phyloP scores from a whole-genome alignment of 2,888 invertebrate species.

The Dasypogon diadema region DNA sequence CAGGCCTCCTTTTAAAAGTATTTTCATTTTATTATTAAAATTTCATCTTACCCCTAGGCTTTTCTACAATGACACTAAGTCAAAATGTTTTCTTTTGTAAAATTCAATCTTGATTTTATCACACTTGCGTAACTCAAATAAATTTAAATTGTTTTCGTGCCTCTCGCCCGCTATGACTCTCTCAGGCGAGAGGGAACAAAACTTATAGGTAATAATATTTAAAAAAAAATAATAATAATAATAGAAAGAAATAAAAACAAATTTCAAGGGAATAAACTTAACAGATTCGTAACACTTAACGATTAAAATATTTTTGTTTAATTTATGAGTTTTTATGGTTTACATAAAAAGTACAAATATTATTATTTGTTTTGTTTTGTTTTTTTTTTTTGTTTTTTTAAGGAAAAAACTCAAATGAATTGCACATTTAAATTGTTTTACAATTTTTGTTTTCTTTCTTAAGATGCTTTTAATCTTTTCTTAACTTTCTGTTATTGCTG shows the following conservation, averaged over 20 bases:
- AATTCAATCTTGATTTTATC: slow-evolving; percentile 46
- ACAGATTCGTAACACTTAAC: slow-evolving; percentile 33
- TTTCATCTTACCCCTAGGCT: slow-evolving; percentile 44
- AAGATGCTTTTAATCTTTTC: slow-evolving; percentile 11
- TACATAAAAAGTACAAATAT: slow-evolving; percentile 37
- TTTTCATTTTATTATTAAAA: slow-evolving; percentile 48
- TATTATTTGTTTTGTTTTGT: background rate
- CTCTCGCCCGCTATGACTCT: background rate
- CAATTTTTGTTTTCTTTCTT: slow-evolving; percentile 10
- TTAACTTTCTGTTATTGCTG: background rate
- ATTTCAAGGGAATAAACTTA: slow-evolving; percentile 40
- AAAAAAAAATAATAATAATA: slow-evolving; percentile 3
- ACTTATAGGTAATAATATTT: slow-evolving; percentile 32
- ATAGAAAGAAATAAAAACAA: background rate
- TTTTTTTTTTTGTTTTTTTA: slow-evolving; percentile 5
- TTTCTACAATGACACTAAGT: slow-evolving; percentile 42
- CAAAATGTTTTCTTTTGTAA: slow-evolving; percentile 47
- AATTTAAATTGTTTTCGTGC: slow-evolving; percentile 17
- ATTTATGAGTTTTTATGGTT: too few relatives aligned
- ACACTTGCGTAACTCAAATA: slow-evolving; percentile 41
- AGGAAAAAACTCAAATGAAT: slow-evolving; percentile 40
- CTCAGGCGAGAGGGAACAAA: background rate
- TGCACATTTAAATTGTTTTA: slow-evolving; percentile 44
- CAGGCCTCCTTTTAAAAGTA: slow-evolving; percentile 44
- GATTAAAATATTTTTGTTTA: slow-evolving; percentile 24